phyloP scores from a whole-genome alignment of 2,888 invertebrate genomes.

The Thyatira batis region DNA sequence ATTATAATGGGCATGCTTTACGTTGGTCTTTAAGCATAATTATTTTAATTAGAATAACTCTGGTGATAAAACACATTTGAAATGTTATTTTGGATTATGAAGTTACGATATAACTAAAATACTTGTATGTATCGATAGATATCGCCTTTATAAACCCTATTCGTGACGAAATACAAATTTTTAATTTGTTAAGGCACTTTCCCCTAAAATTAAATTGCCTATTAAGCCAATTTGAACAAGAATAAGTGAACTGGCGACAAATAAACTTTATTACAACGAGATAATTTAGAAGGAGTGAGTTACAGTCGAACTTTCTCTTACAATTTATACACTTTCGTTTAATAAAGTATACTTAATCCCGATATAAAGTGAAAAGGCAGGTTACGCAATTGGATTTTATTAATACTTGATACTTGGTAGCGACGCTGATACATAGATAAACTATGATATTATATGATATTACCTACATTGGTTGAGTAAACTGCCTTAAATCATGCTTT shows the following conservation, averaged over 20 bases:
- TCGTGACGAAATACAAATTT: slow-evolving; percentile 8
- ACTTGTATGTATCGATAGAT: too few species aligned
- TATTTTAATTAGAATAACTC: too few species aligned
- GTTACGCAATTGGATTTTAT: background rate
- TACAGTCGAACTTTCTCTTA: slow-evolving; percentile 37
- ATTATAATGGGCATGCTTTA: background rate
- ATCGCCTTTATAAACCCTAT: too few species aligned
- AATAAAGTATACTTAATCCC: slow-evolving; percentile 13
- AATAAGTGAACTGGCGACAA: slow-evolving; percentile 29
- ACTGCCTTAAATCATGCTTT: background rate
- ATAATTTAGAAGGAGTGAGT: slow-evolving; percentile 26
- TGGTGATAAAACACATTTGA: too few species aligned
- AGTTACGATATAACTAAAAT: too few species aligned
- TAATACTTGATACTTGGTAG: background rate
- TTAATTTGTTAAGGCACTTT: slow-evolving; percentile 29
- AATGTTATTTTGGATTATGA: too few species aligned
- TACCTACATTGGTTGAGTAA: background rate
- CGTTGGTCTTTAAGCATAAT: background rate
- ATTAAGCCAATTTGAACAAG: slow-evolving; percentile 14
- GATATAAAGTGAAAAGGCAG: background rate
- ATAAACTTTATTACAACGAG: slow-evolving; percentile 22
- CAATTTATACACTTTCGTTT: slow-evolving; percentile 31
- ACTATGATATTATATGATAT: background rate
- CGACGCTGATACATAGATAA: background rate
- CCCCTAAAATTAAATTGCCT: slow-evolving; percentile 28